phyloP scores from a whole-genome alignment of 1,140 invertebrate species.

The Papilio machaon region DNA sequence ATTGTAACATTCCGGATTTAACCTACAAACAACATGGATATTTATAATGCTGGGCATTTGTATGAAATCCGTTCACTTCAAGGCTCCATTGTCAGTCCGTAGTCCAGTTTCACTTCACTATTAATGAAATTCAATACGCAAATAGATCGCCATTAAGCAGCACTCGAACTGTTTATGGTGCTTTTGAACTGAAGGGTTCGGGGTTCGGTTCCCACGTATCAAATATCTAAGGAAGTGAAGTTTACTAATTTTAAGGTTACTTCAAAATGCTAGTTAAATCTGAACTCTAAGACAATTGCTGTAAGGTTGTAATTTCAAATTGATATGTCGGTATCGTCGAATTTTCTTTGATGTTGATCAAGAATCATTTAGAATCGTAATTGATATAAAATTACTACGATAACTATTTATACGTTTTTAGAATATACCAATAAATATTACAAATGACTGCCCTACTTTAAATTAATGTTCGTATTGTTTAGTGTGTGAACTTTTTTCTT shows the following conservation, averaged over 20 bases:
- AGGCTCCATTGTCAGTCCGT: conserved; percentile 20
- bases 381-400: conserved; percentile 23
- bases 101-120: conserved; percentile 32
- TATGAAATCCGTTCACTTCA: conserved; percentile 33
- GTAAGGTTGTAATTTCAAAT: conserved; percentile 7
- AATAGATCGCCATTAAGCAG: conserved; percentile 57
- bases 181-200: conserved; percentile 51
- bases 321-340: neutral
- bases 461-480: neutral
- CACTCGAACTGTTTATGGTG: conserved; percentile 61
- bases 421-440: conserved; percentile 32
- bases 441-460: neutral
- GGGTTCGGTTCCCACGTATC: conserved; percentile 64
- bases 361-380: conserved; percentile 23
- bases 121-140: conserved; percentile 59
- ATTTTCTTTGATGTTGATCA: neutral
- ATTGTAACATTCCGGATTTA: neutral
- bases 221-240: conserved; percentile 45
- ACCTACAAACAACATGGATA: neutral
- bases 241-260: conserved; percentile 21
- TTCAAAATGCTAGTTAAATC: conserved; percentile 4
- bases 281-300: conserved; percentile 4
- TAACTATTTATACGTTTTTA: conserved; percentile 15
- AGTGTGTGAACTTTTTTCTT: neutral
- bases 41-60: conserved; percentile 3